These are phyloP conservation scores for Oncorhynchus keta DNA, from an alignment of 2,113 vertebrate genomes.

Conservation along the genomic window DNA sequence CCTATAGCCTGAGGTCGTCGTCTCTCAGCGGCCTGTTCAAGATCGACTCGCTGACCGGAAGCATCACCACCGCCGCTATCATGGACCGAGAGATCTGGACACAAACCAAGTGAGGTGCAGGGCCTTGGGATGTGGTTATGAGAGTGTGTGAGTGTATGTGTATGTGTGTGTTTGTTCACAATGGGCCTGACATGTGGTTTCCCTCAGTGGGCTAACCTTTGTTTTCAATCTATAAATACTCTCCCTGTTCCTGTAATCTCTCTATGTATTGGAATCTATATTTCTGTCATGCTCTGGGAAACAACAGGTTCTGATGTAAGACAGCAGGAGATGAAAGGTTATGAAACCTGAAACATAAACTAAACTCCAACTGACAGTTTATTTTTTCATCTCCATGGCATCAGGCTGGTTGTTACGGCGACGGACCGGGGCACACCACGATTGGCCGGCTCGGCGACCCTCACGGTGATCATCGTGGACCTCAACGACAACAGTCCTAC, in stretches of 20 bases:
- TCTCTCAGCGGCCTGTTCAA: constrained; percentile 86
- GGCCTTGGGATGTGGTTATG: background rate
- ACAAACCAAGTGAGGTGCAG: constrained; percentile 83
- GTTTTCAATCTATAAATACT: background rate
- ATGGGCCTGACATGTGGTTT: background rate
- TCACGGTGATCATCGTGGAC: constrained; percentile 94
- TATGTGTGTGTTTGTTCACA: background rate
- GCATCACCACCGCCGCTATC: constrained; percentile 91
- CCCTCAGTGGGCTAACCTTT: background rate
- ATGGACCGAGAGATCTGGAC: constrained; percentile 98
- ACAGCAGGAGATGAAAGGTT: constrained; percentile 10
- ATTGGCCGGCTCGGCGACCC: constrained; percentile 85
- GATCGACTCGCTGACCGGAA: constrained; percentile 86
- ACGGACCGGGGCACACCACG: constrained; percentile 90
- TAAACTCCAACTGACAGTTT: background rate
- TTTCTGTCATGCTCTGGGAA: constrained; percentile 1
- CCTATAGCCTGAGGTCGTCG: constrained; percentile 87
- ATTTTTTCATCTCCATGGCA: constrained; percentile 23
- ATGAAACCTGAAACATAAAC: constrained; percentile 15
- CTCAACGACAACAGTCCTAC: constrained; percentile 96
- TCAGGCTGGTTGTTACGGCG: constrained; percentile 90
- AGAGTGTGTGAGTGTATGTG: too few species aligned
- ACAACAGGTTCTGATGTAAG: background rate
- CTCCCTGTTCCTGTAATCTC: background rate
- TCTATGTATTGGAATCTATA: constrained; percentile 1